Conservation (phyloP, 2,797 vertebrate species). For the Oreortyx pictus region DNA sequence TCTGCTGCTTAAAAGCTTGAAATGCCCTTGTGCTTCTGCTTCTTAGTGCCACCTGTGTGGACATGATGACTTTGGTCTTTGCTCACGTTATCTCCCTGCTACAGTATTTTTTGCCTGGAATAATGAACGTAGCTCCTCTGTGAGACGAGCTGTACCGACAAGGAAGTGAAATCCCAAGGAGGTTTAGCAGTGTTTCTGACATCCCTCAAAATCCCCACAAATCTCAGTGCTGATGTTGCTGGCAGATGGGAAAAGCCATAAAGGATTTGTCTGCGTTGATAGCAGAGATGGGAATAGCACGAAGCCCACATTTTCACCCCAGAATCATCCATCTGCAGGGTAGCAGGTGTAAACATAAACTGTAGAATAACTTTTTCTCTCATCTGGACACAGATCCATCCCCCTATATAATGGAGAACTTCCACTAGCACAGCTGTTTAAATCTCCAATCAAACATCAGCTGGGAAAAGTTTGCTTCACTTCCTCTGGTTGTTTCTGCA, state of each 20-base stretch:
- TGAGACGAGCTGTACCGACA: background rate
- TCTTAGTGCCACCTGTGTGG: slow-evolving; percentile 9
- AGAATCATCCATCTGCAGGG: background rate
- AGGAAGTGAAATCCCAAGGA: slow-evolving; percentile 24
- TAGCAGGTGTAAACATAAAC: background rate
- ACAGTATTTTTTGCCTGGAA: slow-evolving; percentile 3
- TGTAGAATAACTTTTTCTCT: background rate
- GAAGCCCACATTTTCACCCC: background rate
- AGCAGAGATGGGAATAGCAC: background rate
- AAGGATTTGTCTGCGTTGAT: background rate
- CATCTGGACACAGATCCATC: background rate
- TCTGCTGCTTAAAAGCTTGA: background rate
- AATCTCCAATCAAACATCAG: background rate
- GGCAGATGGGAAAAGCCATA: background rate
- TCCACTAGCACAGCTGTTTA: background rate
- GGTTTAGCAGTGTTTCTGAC: background rate
- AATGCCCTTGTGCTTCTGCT: slow-evolving; percentile 22
- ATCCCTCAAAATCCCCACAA: background rate
- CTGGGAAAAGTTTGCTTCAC: background rate
- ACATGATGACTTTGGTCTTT: background rate
- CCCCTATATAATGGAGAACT: background rate
- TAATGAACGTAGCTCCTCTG: background rate
- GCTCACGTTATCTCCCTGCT: background rate
- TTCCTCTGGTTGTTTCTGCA: background rate
- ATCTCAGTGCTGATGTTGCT: background rate